Evolutionary conservation across 2,797 vertebrate species (phyloP), one percentile per base, ranked within the genome.

Genomic region (Parambassis ranga): DNA sequence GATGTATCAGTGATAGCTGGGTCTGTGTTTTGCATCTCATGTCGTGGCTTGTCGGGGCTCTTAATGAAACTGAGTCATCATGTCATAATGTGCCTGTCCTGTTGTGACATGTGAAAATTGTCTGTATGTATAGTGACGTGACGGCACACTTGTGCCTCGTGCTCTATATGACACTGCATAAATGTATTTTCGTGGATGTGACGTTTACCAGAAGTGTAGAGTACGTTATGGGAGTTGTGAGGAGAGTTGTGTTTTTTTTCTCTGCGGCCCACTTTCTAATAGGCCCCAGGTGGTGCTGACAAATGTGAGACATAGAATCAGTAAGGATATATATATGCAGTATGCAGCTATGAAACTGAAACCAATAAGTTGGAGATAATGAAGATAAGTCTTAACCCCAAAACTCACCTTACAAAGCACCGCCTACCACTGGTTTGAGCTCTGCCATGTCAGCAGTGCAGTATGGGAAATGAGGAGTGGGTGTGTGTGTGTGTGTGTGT

Each of bases 401-500:
- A 78, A 68, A 41, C 71, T 88, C 81, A 87, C 83, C 84, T 86
- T 85, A 57, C 79, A 79, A 71, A 78, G 72, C 24, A 43, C 73
- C 84, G 74, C 84, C 88, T 53, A 89, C 90, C 77, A 52, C 61
- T 67, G 71, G 79, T 83, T 79, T 63, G 44, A 84, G 69, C 79
- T 62, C 59, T 65, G 65, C 77, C 74, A 42, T 84, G 87, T 87
- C 85, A 84, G 86, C 82, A 71, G 65, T 80, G 76, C 82, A 74
- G 52, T 80, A 71, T 87, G 79, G 82, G 87, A 90, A 91, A 90
- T 79, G 71, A 83, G 82, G 82, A 90, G 89, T 89, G 85, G 89
- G 90, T 87, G 85, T 85, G 81, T 80, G 83, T 83, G 77, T 90
- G 88, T 92, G 89, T 89, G 85, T 89, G 90, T 87, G 85, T 85